A percentile compares a stretch with the other conserved stretches of the same genome.
phyloP scores from a whole-genome alignment of 2,888 invertebrate genomes.

The Augochlorella aurata region DNA sequence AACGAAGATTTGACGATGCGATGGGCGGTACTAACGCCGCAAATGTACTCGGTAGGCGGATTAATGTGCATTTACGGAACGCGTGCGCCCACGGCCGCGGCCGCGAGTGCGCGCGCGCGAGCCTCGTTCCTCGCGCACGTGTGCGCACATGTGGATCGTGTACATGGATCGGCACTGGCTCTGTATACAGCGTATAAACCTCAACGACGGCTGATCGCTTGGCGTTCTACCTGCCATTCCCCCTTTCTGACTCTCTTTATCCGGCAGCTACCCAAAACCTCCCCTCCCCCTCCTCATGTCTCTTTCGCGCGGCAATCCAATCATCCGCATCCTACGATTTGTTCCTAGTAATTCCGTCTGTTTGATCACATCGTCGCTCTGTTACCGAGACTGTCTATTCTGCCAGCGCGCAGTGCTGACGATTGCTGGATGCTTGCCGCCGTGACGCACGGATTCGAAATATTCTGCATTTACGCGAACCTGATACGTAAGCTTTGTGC shows the following conservation, averaged over 20 bases:
- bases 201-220: constrained; percentile 63
- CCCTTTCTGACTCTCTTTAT: constrained; percentile 51
- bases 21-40: constrained; percentile 69
- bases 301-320: constrained; percentile 74
- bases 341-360: constrained; percentile 76
- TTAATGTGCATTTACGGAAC: constrained; percentile 76
- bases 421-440: constrained; percentile 22
- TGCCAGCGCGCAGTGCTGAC: constrained; percentile 15
- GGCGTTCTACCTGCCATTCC: constrained; percentile 51
- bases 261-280: constrained; percentile 54
- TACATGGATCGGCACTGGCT: not conserved
- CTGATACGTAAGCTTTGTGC: not conserved
- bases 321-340: constrained; percentile 76
- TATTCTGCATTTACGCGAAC: not conserved
- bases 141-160: not conserved
- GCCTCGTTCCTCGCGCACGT: constrained; percentile 12
- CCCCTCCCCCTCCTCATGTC: constrained; percentile 34
- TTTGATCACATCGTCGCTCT: constrained; percentile 71
- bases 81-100: constrained; percentile 50
- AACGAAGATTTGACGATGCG: constrained; percentile 71
- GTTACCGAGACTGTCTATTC: constrained; percentile 57
- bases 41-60: constrained; percentile 74
- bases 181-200: constrained; percentile 34
- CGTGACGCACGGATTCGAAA: not conserved
- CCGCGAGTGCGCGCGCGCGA: constrained; percentile 47